Evolutionary conservation across 2,797 vertebrate genomes (phyloP).

Genomic region (Notolepis coatsorum): DNA sequence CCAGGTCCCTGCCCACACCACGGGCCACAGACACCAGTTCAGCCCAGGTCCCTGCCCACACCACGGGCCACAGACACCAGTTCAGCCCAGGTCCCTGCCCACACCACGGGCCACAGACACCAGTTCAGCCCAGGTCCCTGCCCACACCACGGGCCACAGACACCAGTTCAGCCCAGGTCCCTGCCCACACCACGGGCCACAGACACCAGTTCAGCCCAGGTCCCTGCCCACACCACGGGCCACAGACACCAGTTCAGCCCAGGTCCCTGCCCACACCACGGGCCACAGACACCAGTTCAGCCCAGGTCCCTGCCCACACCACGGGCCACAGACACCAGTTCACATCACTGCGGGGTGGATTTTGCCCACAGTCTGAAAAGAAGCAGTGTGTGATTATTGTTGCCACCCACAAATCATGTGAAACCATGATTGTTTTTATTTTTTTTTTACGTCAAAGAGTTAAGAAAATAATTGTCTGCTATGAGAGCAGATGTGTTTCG

Average conservation of each 20-base stretch:
- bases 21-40: background rate
- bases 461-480: constrained; percentile 6
- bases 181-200: background rate
- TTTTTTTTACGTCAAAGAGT: background rate
- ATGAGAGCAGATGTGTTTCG: background rate
- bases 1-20: no score
- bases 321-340: background rate
- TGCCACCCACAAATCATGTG: background rate
- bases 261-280: no score
- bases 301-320: background rate
- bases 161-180: background rate
- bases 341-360: constrained; percentile 1
- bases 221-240: background rate
- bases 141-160: background rate
- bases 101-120: background rate
- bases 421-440: background rate
- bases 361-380: background rate
- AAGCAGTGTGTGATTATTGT: constrained; percentile 3
- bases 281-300: background rate
- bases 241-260: background rate
- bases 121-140: background rate
- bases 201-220: background rate
- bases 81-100: background rate
- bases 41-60: background rate
- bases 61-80: background rate